These are phyloP conservation scores for Halictus rubicundus DNA, from an alignment of 1,140 invertebrate species.

Conservation along the genomic window DNA sequence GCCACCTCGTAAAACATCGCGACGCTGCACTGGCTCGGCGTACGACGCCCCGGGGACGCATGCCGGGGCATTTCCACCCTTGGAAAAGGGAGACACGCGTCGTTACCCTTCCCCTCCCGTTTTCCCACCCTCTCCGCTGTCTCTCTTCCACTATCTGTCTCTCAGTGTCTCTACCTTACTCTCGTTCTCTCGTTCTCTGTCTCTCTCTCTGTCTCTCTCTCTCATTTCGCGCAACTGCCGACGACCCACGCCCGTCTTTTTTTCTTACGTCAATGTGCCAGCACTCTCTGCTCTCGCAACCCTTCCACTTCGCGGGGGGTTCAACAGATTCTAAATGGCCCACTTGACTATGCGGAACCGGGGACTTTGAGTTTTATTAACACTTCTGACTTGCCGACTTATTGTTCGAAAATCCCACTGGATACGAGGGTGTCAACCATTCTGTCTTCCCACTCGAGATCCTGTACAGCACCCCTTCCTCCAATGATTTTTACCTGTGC, in stretches of 20 bases:
- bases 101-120: constrained; percentile 6
- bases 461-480: no score
- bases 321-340: constrained; percentile 2
- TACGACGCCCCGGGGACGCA: constrained; percentile 69
- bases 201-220: no score
- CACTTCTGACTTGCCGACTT: background rate
- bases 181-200: no score
- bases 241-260: background rate
- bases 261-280: background rate
- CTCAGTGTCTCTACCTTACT: no score
- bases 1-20: constrained; percentile 77
- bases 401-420: background rate
- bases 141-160: no score
- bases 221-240: no score
- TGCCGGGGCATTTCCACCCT: constrained; percentile 58
- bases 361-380: constrained; percentile 2
- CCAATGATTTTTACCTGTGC: no score
- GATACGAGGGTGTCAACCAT: no score
- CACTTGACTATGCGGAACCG: background rate
- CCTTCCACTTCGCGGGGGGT: background rate
- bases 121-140: background rate
- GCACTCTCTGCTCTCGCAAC: background rate
- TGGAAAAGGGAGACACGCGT: constrained; percentile 59
- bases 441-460: no score
- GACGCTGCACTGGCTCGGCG: constrained; percentile 46